Conservation (phyloP, 2,113 vertebrate species). For the Lepus americanus region DNA sequence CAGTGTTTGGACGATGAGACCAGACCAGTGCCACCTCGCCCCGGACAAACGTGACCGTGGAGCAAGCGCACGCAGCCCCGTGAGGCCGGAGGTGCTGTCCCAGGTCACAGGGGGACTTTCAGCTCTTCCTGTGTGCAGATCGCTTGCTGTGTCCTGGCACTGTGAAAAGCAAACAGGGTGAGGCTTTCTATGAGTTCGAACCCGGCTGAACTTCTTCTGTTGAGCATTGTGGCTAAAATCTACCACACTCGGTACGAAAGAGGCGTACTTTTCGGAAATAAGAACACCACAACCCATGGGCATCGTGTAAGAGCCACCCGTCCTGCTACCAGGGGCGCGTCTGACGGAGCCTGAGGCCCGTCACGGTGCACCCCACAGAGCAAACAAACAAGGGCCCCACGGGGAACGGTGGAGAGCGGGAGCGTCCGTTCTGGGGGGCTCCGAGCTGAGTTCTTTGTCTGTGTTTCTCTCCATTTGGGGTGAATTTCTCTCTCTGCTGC, state of each 20-base stretch:
- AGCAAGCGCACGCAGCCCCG: too few relatives aligned
- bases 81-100: too few relatives aligned
- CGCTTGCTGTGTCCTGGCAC: too few relatives aligned
- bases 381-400: rapidly evolving
- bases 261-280: background rate
- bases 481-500: background rate
- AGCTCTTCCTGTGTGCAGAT: too few relatives aligned
- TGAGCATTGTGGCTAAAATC: background rate
- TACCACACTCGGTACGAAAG: background rate
- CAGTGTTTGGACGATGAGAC: too few relatives aligned
- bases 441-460: background rate
- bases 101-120: too few relatives aligned
- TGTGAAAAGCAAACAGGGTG: too few relatives aligned
- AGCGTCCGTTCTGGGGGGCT: background rate
- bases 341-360: background rate
- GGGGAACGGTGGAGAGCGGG: rapidly evolving
- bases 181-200: background rate
- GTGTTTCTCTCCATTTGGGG: background rate
- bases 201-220: background rate
- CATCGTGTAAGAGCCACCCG: background rate
- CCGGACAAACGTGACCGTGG: too few relatives aligned
- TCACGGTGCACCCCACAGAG: rapidly evolving
- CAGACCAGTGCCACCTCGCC: too few relatives aligned
- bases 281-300: background rate
- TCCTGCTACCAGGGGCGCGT: background rate